A percentile compares a stretch with the other conserved stretches of the same genome.
phyloP scores from a whole-genome alignment of 2,797 vertebrate genomes.

The Novumbra hubbsi region DNA sequence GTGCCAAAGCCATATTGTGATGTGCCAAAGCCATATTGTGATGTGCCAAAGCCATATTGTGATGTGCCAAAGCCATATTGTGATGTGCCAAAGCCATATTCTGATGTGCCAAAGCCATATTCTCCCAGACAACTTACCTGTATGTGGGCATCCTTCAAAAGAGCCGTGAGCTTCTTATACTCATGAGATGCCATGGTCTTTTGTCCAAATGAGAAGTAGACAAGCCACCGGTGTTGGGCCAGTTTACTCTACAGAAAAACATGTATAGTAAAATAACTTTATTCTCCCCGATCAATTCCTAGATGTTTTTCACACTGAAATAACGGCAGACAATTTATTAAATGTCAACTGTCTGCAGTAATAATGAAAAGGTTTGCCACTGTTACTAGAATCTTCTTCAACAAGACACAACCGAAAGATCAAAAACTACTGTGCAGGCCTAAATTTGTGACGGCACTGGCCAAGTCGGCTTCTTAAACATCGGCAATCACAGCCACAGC shows the following conservation, averaged over 20 bases:
- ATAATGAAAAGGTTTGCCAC: background rate
- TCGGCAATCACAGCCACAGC: background rate
- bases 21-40: too few species aligned
- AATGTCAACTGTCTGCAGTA: background rate
- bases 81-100: background rate
- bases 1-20: too few species aligned
- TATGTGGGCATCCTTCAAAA: conserved; percentile 86
- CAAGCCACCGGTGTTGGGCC: conserved; percentile 89
- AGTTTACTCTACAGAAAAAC: conserved; percentile 74
- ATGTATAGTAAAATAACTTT: background rate
- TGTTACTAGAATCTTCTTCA: background rate
- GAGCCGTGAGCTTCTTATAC: conserved; percentile 88
- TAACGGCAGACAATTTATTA: background rate
- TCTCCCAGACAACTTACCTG: conserved; percentile 75
- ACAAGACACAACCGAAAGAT: background rate
- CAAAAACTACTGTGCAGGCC: background rate
- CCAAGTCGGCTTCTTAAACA: background rate
- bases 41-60: too few species aligned
- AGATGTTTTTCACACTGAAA: conserved; percentile 20
- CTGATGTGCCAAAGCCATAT: too few species aligned
- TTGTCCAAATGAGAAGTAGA: conserved; percentile 88
- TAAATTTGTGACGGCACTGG: background rate
- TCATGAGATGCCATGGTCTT: conserved; percentile 71
- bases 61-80: too few species aligned
- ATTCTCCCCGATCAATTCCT: background rate